Conservation (phyloP, 2,888 invertebrate genomes). For the Lasioglossum villosulum region DNA sequence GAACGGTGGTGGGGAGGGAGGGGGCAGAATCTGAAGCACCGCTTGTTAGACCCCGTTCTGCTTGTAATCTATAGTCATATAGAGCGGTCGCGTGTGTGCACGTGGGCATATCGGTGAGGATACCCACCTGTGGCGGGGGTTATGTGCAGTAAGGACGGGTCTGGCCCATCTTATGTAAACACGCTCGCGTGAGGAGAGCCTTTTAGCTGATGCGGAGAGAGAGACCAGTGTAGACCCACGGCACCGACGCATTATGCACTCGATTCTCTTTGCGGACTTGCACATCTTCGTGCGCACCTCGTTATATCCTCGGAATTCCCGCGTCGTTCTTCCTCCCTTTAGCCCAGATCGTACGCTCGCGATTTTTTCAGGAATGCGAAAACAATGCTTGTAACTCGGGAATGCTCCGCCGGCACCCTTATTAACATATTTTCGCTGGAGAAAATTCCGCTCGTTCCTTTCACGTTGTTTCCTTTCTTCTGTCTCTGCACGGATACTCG, state of each 20-base stretch:
- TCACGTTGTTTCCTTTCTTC: neutral
- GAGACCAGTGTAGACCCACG: constrained; percentile 61
- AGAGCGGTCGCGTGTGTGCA: neutral
- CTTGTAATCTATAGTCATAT: constrained; percentile 3
- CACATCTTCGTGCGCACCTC: constrained; percentile 41
- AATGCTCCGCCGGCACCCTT: constrained; percentile 17
- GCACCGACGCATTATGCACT: constrained; percentile 74
- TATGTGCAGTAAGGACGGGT: constrained; percentile 56
- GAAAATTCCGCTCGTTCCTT: constrained; percentile 25
- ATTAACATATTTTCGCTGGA: constrained; percentile 41
- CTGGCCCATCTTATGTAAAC: constrained; percentile 76
- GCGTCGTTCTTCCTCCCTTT: constrained; percentile 13
- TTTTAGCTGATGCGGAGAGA: constrained; percentile 63
- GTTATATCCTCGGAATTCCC: constrained; percentile 45
- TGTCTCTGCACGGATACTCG: neutral
- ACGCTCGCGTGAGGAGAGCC: constrained; percentile 76
- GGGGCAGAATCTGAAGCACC: constrained; percentile 1
- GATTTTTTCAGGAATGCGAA: constrained; percentile 54
- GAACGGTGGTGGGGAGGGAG: neutral
- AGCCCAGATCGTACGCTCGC: constrained; percentile 33
- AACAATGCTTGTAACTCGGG: constrained; percentile 35
- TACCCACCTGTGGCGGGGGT: constrained; percentile 76
- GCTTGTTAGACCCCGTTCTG: constrained; percentile 33
- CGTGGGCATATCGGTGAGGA: constrained; percentile 34
- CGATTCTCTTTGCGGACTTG: constrained; percentile 55